These are phyloP conservation scores for Branchinecta lindahli DNA, from an alignment of 1,140 invertebrate genomes.

Conservation along the genomic window DNA sequence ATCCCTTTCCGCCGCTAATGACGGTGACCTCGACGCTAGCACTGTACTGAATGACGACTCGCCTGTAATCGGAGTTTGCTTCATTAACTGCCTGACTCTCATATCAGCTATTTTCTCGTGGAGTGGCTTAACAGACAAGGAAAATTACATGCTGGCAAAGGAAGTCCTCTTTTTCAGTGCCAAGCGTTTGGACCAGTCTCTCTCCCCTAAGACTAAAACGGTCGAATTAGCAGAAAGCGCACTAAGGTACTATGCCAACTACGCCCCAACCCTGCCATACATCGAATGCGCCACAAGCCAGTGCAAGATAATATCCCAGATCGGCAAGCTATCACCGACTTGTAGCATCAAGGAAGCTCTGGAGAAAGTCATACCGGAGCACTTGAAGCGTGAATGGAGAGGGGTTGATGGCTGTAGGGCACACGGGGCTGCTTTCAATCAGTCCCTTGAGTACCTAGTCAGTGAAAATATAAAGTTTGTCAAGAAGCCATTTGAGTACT, in stretches of 20 bases:
- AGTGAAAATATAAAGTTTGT: slow-evolving; percentile 27
- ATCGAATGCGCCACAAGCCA: no score
- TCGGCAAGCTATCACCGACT: not conserved
- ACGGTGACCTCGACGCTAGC: no score
- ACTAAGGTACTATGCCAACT: not conserved
- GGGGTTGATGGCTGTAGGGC: slow-evolving; percentile 27
- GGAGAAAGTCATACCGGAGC: slow-evolving; percentile 25
- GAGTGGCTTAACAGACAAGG: no score
- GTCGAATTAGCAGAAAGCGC: not conserved
- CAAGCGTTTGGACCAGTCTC: no score
- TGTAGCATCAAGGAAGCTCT: not conserved
- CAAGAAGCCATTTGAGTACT: slow-evolving; percentile 25
- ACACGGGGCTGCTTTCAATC: slow-evolving; percentile 31
- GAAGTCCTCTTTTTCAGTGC: no score
- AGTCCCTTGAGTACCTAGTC: slow-evolving; percentile 28
- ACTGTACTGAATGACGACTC: no score
- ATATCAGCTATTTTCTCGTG: no score
- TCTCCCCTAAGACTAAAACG: not conserved
- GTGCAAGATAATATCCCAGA: not conserved
- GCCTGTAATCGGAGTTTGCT: no score
- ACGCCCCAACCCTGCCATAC: not conserved
- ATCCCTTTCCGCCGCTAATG: no score
- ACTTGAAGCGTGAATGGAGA: slow-evolving; percentile 31
- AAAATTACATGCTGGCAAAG: no score
- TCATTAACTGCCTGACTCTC: no score